These are phyloP conservation scores for Escarpia spicata DNA, from an alignment of 2,888 invertebrate species.

Conservation along the genomic window DNA sequence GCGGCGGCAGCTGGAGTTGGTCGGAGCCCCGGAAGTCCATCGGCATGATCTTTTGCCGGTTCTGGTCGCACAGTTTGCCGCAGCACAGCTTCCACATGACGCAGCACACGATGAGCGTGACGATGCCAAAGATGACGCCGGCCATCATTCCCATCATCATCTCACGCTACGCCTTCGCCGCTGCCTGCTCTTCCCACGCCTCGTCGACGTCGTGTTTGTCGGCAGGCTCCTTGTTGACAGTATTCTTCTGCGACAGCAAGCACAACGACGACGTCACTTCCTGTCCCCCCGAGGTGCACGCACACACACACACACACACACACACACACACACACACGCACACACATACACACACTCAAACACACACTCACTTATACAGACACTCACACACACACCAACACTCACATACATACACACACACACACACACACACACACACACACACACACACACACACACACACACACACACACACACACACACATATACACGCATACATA, in stretches of 20 bases:
- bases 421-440: too few relatives aligned
- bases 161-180: not conserved
- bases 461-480: too few relatives aligned
- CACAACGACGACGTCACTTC: not conserved
- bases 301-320: too few relatives aligned
- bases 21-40: slow-evolving; percentile 1
- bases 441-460: too few relatives aligned
- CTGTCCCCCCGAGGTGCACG: not conserved
- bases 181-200: not conserved
- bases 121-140: not conserved
- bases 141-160: not conserved
- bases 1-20: not conserved
- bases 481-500: too few relatives aligned
- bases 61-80: not conserved
- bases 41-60: not conserved
- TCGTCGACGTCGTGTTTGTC: not conserved
- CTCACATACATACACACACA: too few relatives aligned
- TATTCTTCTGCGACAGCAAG: not conserved
- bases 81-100: slow-evolving; percentile 16
- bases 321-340: too few relatives aligned
- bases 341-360: too few relatives aligned
- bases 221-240: not conserved
- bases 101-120: slow-evolving; percentile 13
- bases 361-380: too few relatives aligned
- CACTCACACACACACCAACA: too few relatives aligned